phyloP scores from a whole-genome alignment of 2,888 invertebrate genomes.

The Epinotia ramella region DNA sequence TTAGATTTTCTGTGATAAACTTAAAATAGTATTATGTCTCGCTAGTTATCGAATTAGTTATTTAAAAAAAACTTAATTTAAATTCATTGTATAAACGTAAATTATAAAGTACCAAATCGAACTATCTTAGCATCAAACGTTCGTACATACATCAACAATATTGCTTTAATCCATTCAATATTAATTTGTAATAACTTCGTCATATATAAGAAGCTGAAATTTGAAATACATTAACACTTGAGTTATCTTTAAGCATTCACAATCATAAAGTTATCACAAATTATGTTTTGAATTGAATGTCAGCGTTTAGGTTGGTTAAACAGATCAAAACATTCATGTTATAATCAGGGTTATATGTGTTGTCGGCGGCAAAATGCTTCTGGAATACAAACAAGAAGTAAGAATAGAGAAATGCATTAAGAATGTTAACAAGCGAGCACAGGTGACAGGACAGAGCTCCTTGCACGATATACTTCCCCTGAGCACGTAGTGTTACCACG shows the following conservation, averaged over 20 bases:
- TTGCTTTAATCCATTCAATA: constrained; percentile 61
- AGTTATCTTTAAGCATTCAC: constrained; percentile 2
- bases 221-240: constrained; percentile 12
- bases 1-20: constrained; percentile 61
- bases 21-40: constrained; percentile 74
- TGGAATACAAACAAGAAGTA: constrained; percentile 56
- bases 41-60: constrained; percentile 49
- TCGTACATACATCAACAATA: constrained; percentile 70
- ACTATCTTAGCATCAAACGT: constrained; percentile 58
- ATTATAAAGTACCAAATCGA: constrained; percentile 60
- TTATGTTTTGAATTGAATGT: constrained; percentile 42
- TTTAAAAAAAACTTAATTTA: constrained; percentile 58
- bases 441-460: constrained; percentile 72
- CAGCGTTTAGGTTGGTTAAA: constrained; percentile 44
- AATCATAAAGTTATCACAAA: constrained; percentile 45
- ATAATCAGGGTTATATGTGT: constrained; percentile 47
- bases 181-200: constrained; percentile 52
- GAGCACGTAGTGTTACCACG: constrained; percentile 68
- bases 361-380: constrained; percentile 58
- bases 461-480: constrained; percentile 64
- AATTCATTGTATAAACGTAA: constrained; percentile 60
- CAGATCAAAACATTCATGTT: constrained; percentile 42
- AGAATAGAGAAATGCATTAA: constrained; percentile 71
- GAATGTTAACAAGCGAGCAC: constrained; percentile 78
- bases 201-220: constrained; percentile 17